phyloP scores from a whole-genome alignment of 2,113 vertebrate species.

The Myotis lucifugus region DNA sequence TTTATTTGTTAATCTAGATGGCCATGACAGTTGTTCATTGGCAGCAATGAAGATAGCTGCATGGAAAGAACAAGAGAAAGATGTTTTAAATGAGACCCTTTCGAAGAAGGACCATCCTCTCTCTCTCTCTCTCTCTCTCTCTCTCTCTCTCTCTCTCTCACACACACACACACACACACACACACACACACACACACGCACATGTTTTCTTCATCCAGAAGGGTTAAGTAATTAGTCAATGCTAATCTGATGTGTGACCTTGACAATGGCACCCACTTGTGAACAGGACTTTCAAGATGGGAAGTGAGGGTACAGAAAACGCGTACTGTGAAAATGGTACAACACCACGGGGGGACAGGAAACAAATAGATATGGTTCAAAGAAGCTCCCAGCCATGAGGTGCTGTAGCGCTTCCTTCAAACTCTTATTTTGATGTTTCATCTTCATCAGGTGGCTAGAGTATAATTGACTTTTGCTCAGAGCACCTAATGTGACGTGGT shows the following conservation, averaged over 20 bases:
- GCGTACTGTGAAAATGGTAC: not conserved
- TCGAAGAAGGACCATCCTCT: not conserved
- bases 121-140: no score
- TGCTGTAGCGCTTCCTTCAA: not conserved
- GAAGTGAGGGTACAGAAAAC: not conserved
- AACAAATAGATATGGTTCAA: not conserved
- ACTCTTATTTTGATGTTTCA: conserved; percentile 31
- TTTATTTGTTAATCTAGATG: not conserved
- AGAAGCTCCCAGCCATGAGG: not conserved
- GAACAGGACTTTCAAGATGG: conserved; percentile 55
- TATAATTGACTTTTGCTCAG: conserved; percentile 74
- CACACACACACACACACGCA: no score
- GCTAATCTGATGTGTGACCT: conserved; percentile 56
- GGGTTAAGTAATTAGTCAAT: conserved; percentile 58
- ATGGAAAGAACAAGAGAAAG: not conserved
- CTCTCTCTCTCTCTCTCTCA: no score
- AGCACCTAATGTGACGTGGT: conserved; percentile 58
- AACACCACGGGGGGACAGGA: not conserved
- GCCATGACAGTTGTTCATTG: not conserved
- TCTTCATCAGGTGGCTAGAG: conserved; percentile 22
- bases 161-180: no score
- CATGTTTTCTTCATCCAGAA: not conserved
- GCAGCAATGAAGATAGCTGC: not conserved
- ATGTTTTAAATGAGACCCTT: not conserved
- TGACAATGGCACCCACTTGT: conserved; percentile 27